Evolutionary conservation across 2,113 vertebrate genomes (phyloP).

Genomic region (Rhineura floridana): DNA sequence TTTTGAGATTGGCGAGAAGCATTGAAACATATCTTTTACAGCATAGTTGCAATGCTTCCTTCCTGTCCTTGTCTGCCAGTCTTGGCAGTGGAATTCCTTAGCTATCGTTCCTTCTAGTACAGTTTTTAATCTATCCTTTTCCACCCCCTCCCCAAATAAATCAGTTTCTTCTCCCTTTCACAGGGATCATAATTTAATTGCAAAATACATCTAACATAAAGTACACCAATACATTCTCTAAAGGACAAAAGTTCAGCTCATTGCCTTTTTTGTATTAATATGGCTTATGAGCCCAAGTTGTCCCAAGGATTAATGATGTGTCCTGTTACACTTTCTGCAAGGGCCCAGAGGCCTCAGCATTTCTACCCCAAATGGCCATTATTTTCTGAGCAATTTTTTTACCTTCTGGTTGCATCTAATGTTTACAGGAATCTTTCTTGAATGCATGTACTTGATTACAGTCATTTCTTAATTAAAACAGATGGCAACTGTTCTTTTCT

Average conservation of each 20-base stretch:
- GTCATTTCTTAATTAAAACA: not conserved
- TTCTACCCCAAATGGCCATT: not conserved
- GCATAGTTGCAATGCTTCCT: not conserved
- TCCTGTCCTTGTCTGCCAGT: not conserved
- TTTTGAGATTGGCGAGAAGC: not conserved
- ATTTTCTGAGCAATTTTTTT: not conserved
- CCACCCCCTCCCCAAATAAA: too few species aligned
- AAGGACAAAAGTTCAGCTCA: not conserved
- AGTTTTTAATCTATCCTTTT: not conserved
- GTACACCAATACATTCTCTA: not conserved
- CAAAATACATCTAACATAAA: not conserved
- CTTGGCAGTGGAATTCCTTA: not conserved
- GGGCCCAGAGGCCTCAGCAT: not conserved
- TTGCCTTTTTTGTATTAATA: not conserved
- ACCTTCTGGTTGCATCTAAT: not conserved
- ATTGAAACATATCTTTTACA: not conserved
- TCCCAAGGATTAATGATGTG: not conserved
- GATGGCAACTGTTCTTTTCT: conserved; percentile 2
- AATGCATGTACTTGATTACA: not conserved
- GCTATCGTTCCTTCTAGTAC: not conserved
- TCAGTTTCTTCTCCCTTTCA: too few species aligned
- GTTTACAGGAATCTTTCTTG: not conserved
- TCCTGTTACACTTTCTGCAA: not conserved
- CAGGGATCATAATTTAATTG: not conserved
- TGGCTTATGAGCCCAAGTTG: not conserved